A percentile compares a stretch with the other conserved stretches of the same genome.
Evolutionary conservation across 1,140 invertebrate species (phyloP).

Genomic region (Bombyx mandarina): DNA sequence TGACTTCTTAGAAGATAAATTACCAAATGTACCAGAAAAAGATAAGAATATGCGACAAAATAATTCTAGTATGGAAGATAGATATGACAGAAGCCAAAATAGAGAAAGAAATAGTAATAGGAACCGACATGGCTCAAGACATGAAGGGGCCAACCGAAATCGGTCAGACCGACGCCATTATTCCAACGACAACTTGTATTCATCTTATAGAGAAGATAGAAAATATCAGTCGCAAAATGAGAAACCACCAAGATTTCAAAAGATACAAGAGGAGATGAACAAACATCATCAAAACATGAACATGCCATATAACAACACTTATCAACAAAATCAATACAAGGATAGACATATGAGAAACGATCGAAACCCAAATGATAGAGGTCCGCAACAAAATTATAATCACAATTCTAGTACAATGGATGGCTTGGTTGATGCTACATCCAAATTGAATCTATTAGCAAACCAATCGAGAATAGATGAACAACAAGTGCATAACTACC

Average conservation of each 20-base stretch:
- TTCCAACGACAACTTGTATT: conserved; percentile 41
- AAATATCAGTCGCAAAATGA: conserved; percentile 59
- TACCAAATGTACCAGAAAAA: conserved; percentile 74
- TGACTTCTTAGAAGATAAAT: conserved; percentile 88
- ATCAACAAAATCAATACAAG: conserved; percentile 36
- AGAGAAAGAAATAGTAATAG: conserved; percentile 45
- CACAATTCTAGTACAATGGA: conserved; percentile 46
- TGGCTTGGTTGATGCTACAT: conserved; percentile 50
- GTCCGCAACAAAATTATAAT: conserved; percentile 41
- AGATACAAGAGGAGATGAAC: conserved; percentile 64
- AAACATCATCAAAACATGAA: conserved; percentile 46
- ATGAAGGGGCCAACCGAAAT: conserved; percentile 43
- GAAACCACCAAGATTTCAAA: conserved; percentile 68
- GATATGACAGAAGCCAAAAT: conserved; percentile 37
- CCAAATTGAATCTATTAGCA: conserved; percentile 49
- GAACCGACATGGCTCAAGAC: conserved; percentile 40
- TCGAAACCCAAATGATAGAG: conserved; percentile 33
- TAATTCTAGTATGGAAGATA: conserved; percentile 38
- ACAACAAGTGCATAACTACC: conserved; percentile 33
- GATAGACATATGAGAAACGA: conserved; percentile 44
- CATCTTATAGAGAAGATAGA: conserved; percentile 50
- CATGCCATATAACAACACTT: conserved; percentile 43
- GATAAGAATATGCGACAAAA: conserved; percentile 48
- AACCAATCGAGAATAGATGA: conserved; percentile 41
- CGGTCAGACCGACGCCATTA: conserved; percentile 44